Base-by-base conservation (phyloP, 2,797 vertebrate species). In the Lepilemur ruficaudatus region DNA sequence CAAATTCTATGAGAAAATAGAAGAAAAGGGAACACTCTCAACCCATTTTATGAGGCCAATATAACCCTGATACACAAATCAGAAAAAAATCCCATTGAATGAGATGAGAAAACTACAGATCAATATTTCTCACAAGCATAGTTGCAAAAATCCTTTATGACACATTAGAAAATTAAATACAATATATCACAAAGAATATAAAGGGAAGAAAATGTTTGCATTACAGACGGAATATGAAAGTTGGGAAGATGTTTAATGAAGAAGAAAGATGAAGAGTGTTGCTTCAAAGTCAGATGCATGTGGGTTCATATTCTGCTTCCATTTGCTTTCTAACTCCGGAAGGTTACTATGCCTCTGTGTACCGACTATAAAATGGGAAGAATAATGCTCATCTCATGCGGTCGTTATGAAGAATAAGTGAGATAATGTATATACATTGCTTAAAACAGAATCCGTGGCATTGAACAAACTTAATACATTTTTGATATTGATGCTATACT, bases 1-100 rank as follows among this genome's bases (percentile, higher is more conserved):
- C 14, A 93, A 91, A 93, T 93, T 41, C 18, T 55, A 52, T 69
- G 65, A 86, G 83, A 82, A 93, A 84, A 91, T 2, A 65, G 46
- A 82, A 43, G 17, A 32, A 83, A 87, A 70, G 1, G 23, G 4
- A 73, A n/a, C 9, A 25, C 46, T 65, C 7, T 4, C 12, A 87
- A 65, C 20, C 94, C 30, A 48, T 76, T 85, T 94, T 78, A 85
- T 30, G 28, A 69, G 22, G 13, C 4, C 32, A 65, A 38, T 82
- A 70, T 78, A 76, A 43, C 1, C 32, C 43, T 35, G 32, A 35
- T 28, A 52, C 17, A 52, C 86, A 85, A 79, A 70, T 83, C 38
- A 55, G 13, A 28, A 7, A 89, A 63, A 69, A 81, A 61, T 41
- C 15, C 25, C 1, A 14, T 18, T 28, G 61, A 50, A 35, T 7